phyloP scores from a whole-genome alignment of 2,888 invertebrate species.

The Argyra leucocephala region DNA sequence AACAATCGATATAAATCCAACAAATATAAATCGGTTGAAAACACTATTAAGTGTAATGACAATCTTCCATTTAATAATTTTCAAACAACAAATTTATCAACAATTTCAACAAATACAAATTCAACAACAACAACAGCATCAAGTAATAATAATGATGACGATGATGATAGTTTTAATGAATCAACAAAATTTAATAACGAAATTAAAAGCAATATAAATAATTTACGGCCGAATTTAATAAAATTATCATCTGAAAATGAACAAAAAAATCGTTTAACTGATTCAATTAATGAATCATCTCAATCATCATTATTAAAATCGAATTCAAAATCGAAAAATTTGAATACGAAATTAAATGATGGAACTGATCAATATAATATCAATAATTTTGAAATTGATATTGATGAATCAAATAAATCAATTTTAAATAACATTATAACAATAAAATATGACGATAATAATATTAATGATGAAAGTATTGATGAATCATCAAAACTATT shows the following conservation, averaged over 20 bases:
- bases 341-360: not conserved
- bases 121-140: not conserved
- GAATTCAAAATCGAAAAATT: not conserved
- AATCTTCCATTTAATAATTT: not conserved
- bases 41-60: not conserved
- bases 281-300: not conserved
- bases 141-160: not conserved
- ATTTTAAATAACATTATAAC: not conserved
- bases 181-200: not conserved
- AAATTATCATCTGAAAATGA: not conserved
- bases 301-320: not conserved
- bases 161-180: not conserved
- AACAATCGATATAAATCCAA: constrained; percentile 31
- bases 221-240: not conserved
- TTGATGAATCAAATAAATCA: not conserved
- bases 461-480: constrained; percentile 13
- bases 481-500: not conserved
- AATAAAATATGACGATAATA: not conserved
- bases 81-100: not conserved
- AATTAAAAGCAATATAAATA: not conserved
- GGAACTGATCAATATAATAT: not conserved
- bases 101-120: not conserved
- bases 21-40: constrained; percentile 7
- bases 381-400: not conserved
- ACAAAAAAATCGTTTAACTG: not conserved